These are phyloP conservation scores for Tympanoctomys barrerae DNA, from an alignment of 2,797 vertebrate species.

Conservation along the genomic window DNA sequence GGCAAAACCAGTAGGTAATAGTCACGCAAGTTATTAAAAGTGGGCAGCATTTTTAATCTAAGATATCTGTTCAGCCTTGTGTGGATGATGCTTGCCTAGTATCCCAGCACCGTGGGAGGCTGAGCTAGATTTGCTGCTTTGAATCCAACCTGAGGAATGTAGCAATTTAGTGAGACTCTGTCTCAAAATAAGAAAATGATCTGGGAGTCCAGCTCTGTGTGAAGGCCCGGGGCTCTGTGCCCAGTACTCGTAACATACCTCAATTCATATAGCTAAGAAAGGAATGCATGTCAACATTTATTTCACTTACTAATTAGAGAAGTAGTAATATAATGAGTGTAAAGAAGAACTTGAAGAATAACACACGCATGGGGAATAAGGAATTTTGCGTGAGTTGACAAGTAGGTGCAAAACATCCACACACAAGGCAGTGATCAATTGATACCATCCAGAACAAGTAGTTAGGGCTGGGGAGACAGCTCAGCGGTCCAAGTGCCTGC, in stretches of 20 bases:
- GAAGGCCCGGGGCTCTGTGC: background rate
- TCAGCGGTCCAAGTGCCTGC: too few species aligned
- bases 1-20: background rate
- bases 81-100: background rate
- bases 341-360: background rate
- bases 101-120: background rate
- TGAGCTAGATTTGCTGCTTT: background rate
- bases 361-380: background rate
- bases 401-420: background rate
- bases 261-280: background rate
- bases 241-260: background rate
- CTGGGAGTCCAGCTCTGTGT: too few species aligned
- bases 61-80: background rate
- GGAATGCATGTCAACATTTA: background rate
- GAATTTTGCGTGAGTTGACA: slow-evolving; percentile 31
- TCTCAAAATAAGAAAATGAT: background rate
- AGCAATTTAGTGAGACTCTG: background rate
- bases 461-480: too few species aligned
- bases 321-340: background rate
- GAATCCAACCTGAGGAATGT: background rate
- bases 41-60: background rate
- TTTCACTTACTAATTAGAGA: background rate
- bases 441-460: background rate
- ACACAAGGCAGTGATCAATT: background rate
- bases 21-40: background rate